phyloP scores from a whole-genome alignment of 2,888 invertebrate genomes.

The Gymnoscelis rufifasciata region DNA sequence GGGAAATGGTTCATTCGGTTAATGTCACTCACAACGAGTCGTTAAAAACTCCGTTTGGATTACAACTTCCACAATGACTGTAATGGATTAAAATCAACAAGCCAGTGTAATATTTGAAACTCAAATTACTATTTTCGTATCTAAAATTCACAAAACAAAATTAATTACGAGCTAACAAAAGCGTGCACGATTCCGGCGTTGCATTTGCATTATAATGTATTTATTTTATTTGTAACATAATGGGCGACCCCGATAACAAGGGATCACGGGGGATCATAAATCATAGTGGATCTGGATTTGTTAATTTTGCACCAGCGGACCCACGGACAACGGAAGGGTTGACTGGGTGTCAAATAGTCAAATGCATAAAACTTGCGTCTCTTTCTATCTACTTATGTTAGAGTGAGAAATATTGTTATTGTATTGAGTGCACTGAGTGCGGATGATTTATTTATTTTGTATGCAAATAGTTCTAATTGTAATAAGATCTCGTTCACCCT shows the following conservation, averaged over 20 bases:
- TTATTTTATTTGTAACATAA: constrained; percentile 31
- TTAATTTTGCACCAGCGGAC: constrained; percentile 48
- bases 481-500: constrained; percentile 56
- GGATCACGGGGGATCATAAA: constrained; percentile 63
- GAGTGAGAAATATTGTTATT: constrained; percentile 24
- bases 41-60: constrained; percentile 3
- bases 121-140: not conserved
- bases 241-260: constrained; percentile 49
- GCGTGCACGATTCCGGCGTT: constrained; percentile 26
- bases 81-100: not conserved
- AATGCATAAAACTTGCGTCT: constrained; percentile 32
- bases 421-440: constrained; percentile 50
- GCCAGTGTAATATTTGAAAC: not conserved
- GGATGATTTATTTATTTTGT: constrained; percentile 61
- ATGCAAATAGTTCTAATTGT: constrained; percentile 75
- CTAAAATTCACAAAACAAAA: constrained; percentile 21
- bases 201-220: constrained; percentile 32
- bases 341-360: constrained; percentile 35
- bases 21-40: constrained; percentile 10
- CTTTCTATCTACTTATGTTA: constrained; percentile 1
- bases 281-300: constrained; percentile 61
- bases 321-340: constrained; percentile 43
- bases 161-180: constrained; percentile 23
- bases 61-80: not conserved
- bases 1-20: constrained; percentile 16